Evolutionary conservation across 2,797 vertebrate species (phyloP).

Genomic region (Microcaecilia unicolor): DNA sequence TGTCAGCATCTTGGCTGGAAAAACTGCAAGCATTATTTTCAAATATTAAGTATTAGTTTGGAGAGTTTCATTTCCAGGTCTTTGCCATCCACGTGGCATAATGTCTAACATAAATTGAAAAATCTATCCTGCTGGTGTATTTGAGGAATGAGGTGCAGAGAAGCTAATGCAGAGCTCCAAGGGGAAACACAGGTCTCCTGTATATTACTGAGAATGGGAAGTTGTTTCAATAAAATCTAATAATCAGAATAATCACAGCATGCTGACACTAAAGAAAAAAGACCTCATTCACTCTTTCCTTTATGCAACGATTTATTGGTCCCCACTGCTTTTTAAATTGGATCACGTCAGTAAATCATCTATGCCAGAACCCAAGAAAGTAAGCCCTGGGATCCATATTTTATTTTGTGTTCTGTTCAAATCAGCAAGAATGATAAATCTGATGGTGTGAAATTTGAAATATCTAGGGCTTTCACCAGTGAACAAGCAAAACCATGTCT

Average conservation of each 20-base stretch:
- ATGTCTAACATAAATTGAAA: slow-evolving; percentile 61
- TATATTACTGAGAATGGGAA: slow-evolving; percentile 70
- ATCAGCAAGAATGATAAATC: slow-evolving; percentile 73
- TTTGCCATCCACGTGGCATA: slow-evolving; percentile 35
- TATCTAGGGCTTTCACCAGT: slow-evolving; percentile 55
- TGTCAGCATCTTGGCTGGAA: slow-evolving; percentile 27
- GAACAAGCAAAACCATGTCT: slow-evolving; percentile 48
- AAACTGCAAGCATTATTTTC: slow-evolving; percentile 21
- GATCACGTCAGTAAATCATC: slow-evolving; percentile 66
- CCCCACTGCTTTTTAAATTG: slow-evolving; percentile 70
- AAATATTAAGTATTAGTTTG: slow-evolving; percentile 34
- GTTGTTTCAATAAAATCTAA: slow-evolving; percentile 68
- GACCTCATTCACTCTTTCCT: slow-evolving; percentile 58
- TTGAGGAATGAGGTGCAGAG: slow-evolving; percentile 48
- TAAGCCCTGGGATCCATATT: slow-evolving; percentile 61
- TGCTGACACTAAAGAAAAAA: slow-evolving; percentile 72
- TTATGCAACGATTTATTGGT: slow-evolving; percentile 59
- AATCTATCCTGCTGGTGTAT: slow-evolving; percentile 54
- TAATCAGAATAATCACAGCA: slow-evolving; percentile 64
- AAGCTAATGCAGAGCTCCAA: slow-evolving; percentile 64
- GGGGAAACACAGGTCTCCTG: slow-evolving; percentile 62
- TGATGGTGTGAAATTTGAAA: slow-evolving; percentile 58
- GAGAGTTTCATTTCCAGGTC: slow-evolving; percentile 28
- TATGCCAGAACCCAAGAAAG: slow-evolving; percentile 54
- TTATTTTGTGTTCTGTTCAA: slow-evolving; percentile 65